Evolutionary conservation across 2,797 vertebrate genomes (phyloP).

Genomic region (Choloepus didactylus): DNA sequence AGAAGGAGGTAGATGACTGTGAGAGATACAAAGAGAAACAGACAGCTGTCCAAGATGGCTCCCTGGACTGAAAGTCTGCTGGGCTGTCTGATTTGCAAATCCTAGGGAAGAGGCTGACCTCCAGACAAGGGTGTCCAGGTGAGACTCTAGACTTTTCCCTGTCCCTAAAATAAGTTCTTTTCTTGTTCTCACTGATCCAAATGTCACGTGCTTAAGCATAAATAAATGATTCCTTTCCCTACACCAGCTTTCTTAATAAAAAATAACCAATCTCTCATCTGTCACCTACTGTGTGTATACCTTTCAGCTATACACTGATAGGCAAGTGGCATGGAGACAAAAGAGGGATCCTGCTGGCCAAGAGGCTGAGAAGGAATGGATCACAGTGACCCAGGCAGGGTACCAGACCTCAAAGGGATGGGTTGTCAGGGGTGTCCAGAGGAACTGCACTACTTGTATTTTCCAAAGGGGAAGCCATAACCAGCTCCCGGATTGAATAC

Average conservation of each 20-base stretch:
- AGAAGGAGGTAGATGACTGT: neutral
- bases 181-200: neutral
- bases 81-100: neutral
- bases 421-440: neutral
- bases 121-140: neutral
- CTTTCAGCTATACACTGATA: neutral
- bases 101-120: neutral
- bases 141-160: neutral
- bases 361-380: neutral
- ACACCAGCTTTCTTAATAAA: neutral
- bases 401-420: neutral
- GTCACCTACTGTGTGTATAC: neutral
- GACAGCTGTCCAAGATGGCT: neutral
- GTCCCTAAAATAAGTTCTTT: neutral
- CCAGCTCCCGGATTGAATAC: neutral
- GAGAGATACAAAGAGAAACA: neutral
- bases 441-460: neutral
- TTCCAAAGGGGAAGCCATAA: neutral
- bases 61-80: fast-evolving
- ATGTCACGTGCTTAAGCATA: neutral
- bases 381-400: neutral
- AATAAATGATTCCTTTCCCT: neutral
- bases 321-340: neutral
- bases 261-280: neutral
- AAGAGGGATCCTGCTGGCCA: neutral